phyloP scores from a whole-genome alignment of 2,888 invertebrate genomes.

The Lycophotia porphyrea region DNA sequence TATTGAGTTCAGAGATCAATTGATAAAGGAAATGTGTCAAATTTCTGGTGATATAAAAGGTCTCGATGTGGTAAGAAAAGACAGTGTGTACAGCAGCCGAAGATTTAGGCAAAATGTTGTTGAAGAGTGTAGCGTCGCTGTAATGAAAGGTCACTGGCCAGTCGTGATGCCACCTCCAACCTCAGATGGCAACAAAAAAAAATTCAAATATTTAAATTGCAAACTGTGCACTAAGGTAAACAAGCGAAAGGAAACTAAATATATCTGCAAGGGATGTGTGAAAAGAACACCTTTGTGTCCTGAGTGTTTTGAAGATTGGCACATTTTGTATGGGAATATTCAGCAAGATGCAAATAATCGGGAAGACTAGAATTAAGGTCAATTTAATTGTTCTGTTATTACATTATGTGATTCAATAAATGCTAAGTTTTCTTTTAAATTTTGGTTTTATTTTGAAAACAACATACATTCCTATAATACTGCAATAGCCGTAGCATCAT shows the following conservation, averaged over 20 bases:
- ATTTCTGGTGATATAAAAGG: conserved; percentile 1
- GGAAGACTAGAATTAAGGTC: conserved; percentile 1
- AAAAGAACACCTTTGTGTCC: conserved; percentile 13
- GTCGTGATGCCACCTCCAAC: conserved; percentile 1
- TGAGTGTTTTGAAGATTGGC: conserved; percentile 2
- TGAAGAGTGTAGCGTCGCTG: background rate
- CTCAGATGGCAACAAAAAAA: conserved; percentile 3
- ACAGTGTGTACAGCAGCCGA: conserved; percentile 3
- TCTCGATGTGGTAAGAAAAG: conserved; percentile 1
- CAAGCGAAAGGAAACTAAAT: conserved; percentile 11
- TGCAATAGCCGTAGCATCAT: conserved; percentile 3
- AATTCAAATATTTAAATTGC: background rate
- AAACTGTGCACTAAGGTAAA: background rate
- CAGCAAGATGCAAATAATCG: background rate
- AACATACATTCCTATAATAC: background rate
- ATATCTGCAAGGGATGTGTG: conserved; percentile 10
- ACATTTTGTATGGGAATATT: conserved; percentile 14
- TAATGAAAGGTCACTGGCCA: conserved; percentile 3
- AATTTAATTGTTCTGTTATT: conserved; percentile 1
- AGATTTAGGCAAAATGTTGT: conserved; percentile 3
- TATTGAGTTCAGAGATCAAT: conserved; percentile 10
- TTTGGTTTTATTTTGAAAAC: conserved; percentile 5
- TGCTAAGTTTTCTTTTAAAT: background rate
- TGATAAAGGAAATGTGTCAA: background rate
- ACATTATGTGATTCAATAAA: conserved; percentile 5